These are phyloP conservation scores for Muntiacus muntjak DNA, from an alignment of 2,113 vertebrate genomes.

Conservation along the genomic window DNA sequence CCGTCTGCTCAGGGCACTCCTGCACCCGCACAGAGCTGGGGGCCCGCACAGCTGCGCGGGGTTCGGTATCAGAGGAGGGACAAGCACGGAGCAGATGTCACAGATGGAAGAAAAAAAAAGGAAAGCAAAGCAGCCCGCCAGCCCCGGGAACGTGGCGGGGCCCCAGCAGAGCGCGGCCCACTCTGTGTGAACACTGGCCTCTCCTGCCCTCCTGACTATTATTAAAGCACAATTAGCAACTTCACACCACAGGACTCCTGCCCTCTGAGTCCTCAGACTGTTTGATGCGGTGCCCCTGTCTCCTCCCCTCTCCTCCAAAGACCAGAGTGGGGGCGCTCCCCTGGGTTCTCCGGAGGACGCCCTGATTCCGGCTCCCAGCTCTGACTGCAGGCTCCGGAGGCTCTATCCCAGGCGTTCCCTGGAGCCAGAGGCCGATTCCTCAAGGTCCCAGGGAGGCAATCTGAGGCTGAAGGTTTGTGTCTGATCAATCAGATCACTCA, in stretches of 20 bases:
- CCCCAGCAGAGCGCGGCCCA: slow-evolving; percentile 62
- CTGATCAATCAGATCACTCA: background rate
- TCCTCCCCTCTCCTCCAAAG: slow-evolving; percentile 8
- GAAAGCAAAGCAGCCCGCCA: slow-evolving; percentile 45
- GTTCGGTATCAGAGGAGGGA: slow-evolving; percentile 89
- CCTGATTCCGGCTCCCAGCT: background rate
- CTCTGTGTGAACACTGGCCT: slow-evolving; percentile 71
- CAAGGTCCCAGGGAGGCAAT: background rate
- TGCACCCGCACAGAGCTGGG: slow-evolving; percentile 84
- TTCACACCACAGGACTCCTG: slow-evolving; percentile 45
- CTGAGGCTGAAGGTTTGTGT: background rate
- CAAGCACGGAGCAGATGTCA: slow-evolving; percentile 95
- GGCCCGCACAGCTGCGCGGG: slow-evolving; percentile 95
- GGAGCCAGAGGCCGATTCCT: background rate
- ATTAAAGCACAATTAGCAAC: slow-evolving; percentile 76
- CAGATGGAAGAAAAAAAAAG: slow-evolving; percentile 61
- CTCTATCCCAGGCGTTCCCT: background rate
- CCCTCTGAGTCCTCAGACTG: slow-evolving; percentile 56
- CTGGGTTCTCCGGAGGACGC: rapidly evolving
- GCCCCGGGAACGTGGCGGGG: slow-evolving; percentile 81
- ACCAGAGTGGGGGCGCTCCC: background rate
- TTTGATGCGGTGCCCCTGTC: background rate
- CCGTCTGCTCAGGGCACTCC: slow-evolving; percentile 86
- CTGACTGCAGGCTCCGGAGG: background rate
- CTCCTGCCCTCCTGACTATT: slow-evolving; percentile 68